Evolutionary conservation across 2,888 invertebrate species (phyloP), one percentile per base, ranked within the genome.

Genomic region (Ophion ellenae): DNA sequence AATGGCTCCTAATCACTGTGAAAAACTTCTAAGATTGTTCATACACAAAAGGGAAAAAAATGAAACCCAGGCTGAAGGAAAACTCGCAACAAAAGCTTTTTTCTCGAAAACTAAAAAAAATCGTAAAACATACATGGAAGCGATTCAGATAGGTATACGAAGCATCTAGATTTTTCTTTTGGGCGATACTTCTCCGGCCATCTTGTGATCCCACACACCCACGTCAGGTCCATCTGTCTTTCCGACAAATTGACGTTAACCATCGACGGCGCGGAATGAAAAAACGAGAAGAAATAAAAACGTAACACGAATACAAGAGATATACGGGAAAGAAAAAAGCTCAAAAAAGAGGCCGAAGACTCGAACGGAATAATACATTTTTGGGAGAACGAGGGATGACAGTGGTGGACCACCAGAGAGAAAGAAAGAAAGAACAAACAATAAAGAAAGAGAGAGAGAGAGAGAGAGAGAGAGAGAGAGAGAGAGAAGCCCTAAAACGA

Each of bases 141-240:
- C 5, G 9, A 40, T 40, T 40, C 9, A 1, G 6, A 40, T 40
- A 40, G 40, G 40, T 40, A 40, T 40, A 40, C 40, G 40, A 40
- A 9, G 40, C 40, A 40, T 40, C 40, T 40, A 7, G 40, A 40
- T 40, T 40, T 40, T 40, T 5, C 40, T 9, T 40, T 40, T 40
- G 40, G 40, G 5, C 40, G 6, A 5, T 5, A 9, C 40, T 40
- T 40, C 9, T 40, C 1, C 7, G 40, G 7, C 40, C 40, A 40
- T 1, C 40, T 7, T 40, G 7, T 40, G 7, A 9, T 7, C 40
- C 40, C 40, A 40, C 40, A 6, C 40, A 9, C 40, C 3, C 40
- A 40, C 40, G 9, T 24, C n/a, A 7, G 10, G 11, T 4, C 64
- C 74, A 84, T 84, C 70, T 32, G 80, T 84, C 79, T 80, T 80